These are phyloP conservation scores for Melanophora roralis DNA, from an alignment of 2,888 invertebrate species.

Conservation along the genomic window DNA sequence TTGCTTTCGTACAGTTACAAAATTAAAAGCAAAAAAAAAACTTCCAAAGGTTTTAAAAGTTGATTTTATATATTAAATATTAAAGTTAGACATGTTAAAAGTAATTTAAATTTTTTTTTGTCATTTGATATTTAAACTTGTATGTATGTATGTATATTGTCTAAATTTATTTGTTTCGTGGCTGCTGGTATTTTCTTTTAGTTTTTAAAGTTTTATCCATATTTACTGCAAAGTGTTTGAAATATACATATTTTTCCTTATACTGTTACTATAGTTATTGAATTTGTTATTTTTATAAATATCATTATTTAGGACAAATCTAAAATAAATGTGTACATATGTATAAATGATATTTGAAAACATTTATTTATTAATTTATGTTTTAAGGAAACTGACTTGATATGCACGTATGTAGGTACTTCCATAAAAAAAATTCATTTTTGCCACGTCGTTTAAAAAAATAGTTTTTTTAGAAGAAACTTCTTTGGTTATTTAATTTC, in stretches of 20 bases:
- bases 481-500: too few relatives aligned
- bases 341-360: background rate
- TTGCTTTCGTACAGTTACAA: too few relatives aligned
- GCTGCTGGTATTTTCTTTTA: background rate
- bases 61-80: background rate
- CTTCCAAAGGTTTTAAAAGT: too few relatives aligned
- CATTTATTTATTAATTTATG: background rate
- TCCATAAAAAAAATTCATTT: too few relatives aligned
- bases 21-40: too few relatives aligned
- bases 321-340: slow-evolving; percentile 16
- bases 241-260: background rate
- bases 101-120: too few relatives aligned
- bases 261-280: slow-evolving; percentile 41
- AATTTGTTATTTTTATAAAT: slow-evolving; percentile 36
- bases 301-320: slow-evolving; percentile 35
- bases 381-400: too few relatives aligned
- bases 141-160: too few relatives aligned
- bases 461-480: too few relatives aligned
- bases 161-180: background rate
- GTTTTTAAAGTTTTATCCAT: slow-evolving; percentile 47
- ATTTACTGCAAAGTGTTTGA: slow-evolving; percentile 17
- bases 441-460: too few relatives aligned
- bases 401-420: too few relatives aligned
- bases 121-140: too few relatives aligned
- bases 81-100: slow-evolving; percentile 2